Conservation (phyloP, 2,797 vertebrate species). For the Anas bernieri region DNA sequence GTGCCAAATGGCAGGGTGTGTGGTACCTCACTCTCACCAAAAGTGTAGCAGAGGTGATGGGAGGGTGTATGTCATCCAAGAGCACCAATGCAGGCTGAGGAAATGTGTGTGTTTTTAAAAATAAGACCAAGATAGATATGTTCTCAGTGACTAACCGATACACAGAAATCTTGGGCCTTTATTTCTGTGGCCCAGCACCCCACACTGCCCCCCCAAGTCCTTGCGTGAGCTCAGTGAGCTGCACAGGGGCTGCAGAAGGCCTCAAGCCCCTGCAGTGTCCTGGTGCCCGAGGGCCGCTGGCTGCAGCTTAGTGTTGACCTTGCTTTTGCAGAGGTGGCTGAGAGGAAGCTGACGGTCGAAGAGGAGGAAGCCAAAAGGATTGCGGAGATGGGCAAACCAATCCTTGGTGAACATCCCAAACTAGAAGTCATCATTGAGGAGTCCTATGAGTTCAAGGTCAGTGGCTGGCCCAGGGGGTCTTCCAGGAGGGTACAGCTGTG, state of each 20-base stretch:
- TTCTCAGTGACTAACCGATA: neutral
- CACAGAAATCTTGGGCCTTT: neutral
- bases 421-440: conserved; percentile 98
- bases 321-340: conserved; percentile 85
- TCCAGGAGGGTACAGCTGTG: neutral
- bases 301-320: conserved; percentile 56
- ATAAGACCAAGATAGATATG: neutral
- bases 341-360: conserved; percentile 91
- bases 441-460: conserved; percentile 98
- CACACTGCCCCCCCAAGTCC: neutral
- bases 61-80: neutral
- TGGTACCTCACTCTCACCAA: neutral
- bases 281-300: neutral
- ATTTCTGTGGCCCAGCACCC: neutral
- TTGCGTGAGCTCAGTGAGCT: neutral
- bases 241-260: neutral
- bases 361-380: conserved; percentile 96
- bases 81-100: neutral
- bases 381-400: conserved; percentile 98
- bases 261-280: accelerated
- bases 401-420: conserved; percentile 92
- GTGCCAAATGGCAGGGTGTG: neutral
- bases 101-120: neutral
- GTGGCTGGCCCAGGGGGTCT: neutral
- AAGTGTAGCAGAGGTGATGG: neutral